Base-by-base conservation (phyloP, 2,888 invertebrate genomes). In the Margaritifera margaritifera region DNA sequence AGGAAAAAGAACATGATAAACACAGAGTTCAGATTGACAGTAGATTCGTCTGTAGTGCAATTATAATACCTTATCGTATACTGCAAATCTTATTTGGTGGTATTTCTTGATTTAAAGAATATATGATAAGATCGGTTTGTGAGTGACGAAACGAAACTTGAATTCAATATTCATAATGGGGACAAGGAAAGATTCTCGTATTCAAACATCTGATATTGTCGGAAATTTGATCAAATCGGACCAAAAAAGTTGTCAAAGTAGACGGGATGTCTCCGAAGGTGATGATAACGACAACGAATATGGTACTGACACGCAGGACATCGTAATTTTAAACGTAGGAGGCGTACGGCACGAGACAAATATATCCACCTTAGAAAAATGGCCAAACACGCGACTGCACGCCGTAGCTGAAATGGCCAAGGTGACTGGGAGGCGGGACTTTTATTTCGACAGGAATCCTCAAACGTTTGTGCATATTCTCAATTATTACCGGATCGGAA, bases 401-500 rank as follows among this genome's bases (percentile, higher is more conserved):
- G 66, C 77, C 11, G 71, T 82, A 4, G 82, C 74, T 0, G 78
- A 79, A 56, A 70, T 74, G 27, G 79, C 79, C 3, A 77, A 74
- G 62, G 67, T 75, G n/a, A 75, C 72, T 25, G 80, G 80, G 1
- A 75, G 72, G 42, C 71, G 69, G n/a, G 82, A 82, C 58, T 82
- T 79, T 58, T 82, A 70, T 62, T 82, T 82, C 62, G 82, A 82
- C 66, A 61, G 82, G 51, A 77, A 82, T 56, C 80, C 82, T 4
- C 75, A 79, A 56, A 77, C 80, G 52, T 82, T 82, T 57, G 79
- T 77, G 19, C 79, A 74, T 42, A 80, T 82, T 68, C 65, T 82
- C 56, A 82, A 82, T 62, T 82, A 78, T 60, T 80, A 82, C 59
- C 70, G 82, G 15, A 71, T 75, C n/a, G 82, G 80, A n/a, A 80